Percentiles rank a stretch among this genome's conserved stretches.
These are phyloP conservation scores for Hydraecia micacea DNA, from an alignment of 2,888 invertebrate genomes.

Conservation along the genomic window DNA sequence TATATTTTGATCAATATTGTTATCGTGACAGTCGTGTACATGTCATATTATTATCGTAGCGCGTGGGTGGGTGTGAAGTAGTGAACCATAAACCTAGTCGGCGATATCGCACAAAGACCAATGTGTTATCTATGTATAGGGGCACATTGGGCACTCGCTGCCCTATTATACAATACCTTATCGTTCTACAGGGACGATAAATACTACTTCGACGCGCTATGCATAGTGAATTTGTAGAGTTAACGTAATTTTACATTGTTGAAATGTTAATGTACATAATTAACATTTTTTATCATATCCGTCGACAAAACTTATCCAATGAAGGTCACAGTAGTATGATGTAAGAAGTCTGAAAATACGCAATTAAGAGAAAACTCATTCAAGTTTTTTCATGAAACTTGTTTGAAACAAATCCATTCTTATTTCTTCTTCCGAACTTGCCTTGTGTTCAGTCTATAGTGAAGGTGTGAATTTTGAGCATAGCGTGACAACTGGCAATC, in stretches of 20 bases:
- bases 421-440: slow-evolving; percentile 10
- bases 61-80: slow-evolving; percentile 70
- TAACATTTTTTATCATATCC: slow-evolving; percentile 52
- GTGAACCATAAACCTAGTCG: slow-evolving; percentile 69
- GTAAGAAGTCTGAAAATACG: slow-evolving; percentile 16
- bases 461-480: slow-evolving; percentile 72
- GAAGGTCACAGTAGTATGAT: slow-evolving; percentile 39
- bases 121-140: slow-evolving; percentile 62
- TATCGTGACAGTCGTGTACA: slow-evolving; percentile 60
- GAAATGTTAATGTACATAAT: slow-evolving; percentile 47
- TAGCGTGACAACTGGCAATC: slow-evolving; percentile 79
- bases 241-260: slow-evolving; percentile 52
- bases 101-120: slow-evolving; percentile 67
- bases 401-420: not conserved
- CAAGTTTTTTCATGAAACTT: slow-evolving; percentile 13
- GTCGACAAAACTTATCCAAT: slow-evolving; percentile 36
- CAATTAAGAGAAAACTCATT: slow-evolving; percentile 1
- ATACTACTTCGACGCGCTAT: slow-evolving; percentile 37
- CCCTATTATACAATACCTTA: slow-evolving; percentile 54
- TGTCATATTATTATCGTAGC: slow-evolving; percentile 67
- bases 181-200: slow-evolving; percentile 36
- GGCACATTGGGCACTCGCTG: slow-evolving; percentile 54
- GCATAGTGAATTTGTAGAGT: slow-evolving; percentile 34
- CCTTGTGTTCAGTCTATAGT: slow-evolving; percentile 13
- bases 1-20: slow-evolving; percentile 58